A percentile compares a stretch with the other conserved stretches of the same genome.
These are phyloP conservation scores for Pygoscelis antarcticus DNA, from an alignment of 2,113 vertebrate genomes.

Conservation along the genomic window DNA sequence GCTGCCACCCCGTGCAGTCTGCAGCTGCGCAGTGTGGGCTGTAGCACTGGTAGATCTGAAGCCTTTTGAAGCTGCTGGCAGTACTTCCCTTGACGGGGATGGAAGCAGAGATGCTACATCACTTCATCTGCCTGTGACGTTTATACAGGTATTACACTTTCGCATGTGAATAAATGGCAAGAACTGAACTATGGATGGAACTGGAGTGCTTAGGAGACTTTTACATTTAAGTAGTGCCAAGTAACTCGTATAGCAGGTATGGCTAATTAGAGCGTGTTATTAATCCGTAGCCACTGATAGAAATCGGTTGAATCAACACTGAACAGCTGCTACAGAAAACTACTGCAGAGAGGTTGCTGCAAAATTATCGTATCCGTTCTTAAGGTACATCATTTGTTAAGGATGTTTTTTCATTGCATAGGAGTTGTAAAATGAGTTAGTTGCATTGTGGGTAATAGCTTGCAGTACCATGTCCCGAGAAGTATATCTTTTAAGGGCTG, in stretches of 20 bases:
- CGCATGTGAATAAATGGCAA: not conserved
- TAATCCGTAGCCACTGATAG: not conserved
- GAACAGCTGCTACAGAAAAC: not conserved
- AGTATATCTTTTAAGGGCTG: not conserved
- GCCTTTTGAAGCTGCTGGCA: not conserved
- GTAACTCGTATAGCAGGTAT: not conserved
- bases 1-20: not conserved
- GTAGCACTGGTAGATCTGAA: not conserved
- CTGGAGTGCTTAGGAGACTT: not conserved
- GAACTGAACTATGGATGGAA: not conserved
- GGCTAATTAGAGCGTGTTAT: not conserved
- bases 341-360: not conserved
- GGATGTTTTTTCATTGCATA: not conserved
- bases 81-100: not conserved
- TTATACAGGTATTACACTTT: not conserved
- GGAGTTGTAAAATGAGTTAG: not conserved
- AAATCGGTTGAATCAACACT: not conserved
- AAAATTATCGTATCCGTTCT: not conserved
- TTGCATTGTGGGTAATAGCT: not conserved
- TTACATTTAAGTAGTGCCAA: not conserved
- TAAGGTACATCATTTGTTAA: not conserved
- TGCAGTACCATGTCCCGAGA: not conserved
- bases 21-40: not conserved
- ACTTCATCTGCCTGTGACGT: not conserved
- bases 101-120: not conserved